These are phyloP conservation scores for Macrophya annulata DNA, from an alignment of 2,888 invertebrate genomes.

Conservation along the genomic window DNA sequence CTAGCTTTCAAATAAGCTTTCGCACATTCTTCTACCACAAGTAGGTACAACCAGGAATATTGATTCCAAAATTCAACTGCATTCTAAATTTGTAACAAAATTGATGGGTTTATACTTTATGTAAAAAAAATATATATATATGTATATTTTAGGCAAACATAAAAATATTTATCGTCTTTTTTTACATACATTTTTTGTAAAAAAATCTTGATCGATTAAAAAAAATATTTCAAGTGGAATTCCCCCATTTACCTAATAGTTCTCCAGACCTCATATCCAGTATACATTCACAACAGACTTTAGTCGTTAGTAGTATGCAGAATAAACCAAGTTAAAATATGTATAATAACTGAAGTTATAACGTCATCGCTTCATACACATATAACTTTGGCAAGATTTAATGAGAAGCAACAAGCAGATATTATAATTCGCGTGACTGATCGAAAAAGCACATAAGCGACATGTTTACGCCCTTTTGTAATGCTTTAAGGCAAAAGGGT, in stretches of 20 bases:
- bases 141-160: not conserved
- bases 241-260: constrained; percentile 27
- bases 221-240: not conserved
- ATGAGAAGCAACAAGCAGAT: constrained; percentile 25
- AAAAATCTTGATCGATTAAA: not conserved
- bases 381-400: constrained; percentile 39
- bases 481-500: too few species aligned
- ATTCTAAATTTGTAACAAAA: not conserved
- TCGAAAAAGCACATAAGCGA: too few species aligned
- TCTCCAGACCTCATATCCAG: constrained; percentile 41
- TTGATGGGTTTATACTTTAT: not conserved
- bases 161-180: not conserved
- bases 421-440: not conserved
- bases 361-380: constrained; percentile 30
- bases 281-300: constrained; percentile 46
- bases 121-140: too few species aligned
- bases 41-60: too few species aligned
- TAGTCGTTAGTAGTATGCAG: constrained; percentile 14
- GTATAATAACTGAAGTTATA: constrained; percentile 25
- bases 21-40: not conserved
- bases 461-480: too few species aligned
- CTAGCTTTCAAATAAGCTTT: not conserved
- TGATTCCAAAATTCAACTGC: too few species aligned
- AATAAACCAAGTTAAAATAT: constrained; percentile 36
- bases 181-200: not conserved